These are phyloP conservation scores for Hippopotamus amphibius DNA, from an alignment of 2,113 vertebrate species.

Conservation along the genomic window DNA sequence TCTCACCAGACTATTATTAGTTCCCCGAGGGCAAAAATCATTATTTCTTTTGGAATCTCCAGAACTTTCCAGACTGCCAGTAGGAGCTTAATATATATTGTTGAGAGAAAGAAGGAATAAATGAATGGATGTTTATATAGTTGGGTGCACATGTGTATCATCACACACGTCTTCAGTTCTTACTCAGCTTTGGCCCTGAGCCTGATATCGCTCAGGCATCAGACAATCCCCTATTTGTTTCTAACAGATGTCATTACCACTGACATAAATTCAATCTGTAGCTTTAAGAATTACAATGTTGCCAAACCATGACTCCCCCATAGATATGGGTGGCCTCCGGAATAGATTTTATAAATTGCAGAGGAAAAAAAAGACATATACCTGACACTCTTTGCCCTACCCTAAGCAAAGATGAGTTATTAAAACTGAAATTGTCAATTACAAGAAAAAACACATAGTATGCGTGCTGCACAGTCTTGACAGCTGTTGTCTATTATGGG, in stretches of 20 bases:
- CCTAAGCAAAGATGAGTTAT: slow-evolving; percentile 72
- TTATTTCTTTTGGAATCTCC: neutral
- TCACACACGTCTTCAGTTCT: neutral
- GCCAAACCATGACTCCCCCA: neutral
- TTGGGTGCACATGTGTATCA: neutral
- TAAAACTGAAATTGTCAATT: slow-evolving; percentile 78
- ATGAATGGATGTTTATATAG: neutral
- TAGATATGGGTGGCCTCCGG: neutral
- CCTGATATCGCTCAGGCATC: neutral
- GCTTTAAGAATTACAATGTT: slow-evolving; percentile 17
- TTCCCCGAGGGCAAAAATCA: neutral
- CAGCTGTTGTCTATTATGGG: slow-evolving; percentile 84
- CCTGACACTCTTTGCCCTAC: slow-evolving; percentile 31
- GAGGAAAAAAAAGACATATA: neutral
- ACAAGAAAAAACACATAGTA: slow-evolving; percentile 37
- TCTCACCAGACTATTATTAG: neutral
- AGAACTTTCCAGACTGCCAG: neutral
- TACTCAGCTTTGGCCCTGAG: neutral
- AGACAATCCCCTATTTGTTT: neutral
- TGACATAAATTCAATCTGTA: neutral
- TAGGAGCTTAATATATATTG: neutral
- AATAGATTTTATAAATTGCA: neutral
- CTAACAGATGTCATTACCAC: neutral
- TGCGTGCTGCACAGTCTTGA: slow-evolving; percentile 80
- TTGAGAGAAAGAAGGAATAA: slow-evolving; percentile 10